phyloP scores from a whole-genome alignment of 2,888 invertebrate species.

The Quadroppia sp. region DNA sequence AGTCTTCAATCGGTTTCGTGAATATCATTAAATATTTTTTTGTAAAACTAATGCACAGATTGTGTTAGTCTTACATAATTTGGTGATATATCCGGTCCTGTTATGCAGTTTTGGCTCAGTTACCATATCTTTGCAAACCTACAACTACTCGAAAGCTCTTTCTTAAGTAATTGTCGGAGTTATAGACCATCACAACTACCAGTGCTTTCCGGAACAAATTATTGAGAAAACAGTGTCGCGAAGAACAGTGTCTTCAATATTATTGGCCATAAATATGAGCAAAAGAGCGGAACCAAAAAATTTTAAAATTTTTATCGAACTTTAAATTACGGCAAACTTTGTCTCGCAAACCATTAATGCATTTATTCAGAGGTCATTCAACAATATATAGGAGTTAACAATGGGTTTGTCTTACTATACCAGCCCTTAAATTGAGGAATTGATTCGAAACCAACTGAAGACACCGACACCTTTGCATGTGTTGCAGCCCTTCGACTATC shows the following conservation, averaged over 20 bases:
- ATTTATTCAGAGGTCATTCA: conserved; percentile 13
- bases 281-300: conserved; percentile 21
- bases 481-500: background rate
- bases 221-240: conserved; percentile 16
- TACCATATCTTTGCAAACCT: background rate
- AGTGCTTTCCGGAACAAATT: conserved; percentile 34
- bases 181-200: conserved; percentile 24
- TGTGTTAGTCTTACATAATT: conserved; percentile 20
- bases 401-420: background rate
- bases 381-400: conserved; percentile 10
- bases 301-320: conserved; percentile 21
- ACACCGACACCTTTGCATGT: conserved; percentile 16
- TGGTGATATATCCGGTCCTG: background rate
- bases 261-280: background rate
- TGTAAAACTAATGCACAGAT: background rate
- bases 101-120: conserved; percentile 14
- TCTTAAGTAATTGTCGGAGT: conserved; percentile 19
- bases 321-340: conserved; percentile 11
- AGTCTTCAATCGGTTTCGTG: conserved; percentile 24
- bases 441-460: background rate
- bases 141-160: background rate
- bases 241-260: background rate
- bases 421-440: conserved; percentile 9
- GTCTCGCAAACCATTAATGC: background rate
- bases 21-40: conserved; percentile 22